Conservation (phyloP, 2,888 invertebrate genomes). For the Tenthredo distinguenda region DNA sequence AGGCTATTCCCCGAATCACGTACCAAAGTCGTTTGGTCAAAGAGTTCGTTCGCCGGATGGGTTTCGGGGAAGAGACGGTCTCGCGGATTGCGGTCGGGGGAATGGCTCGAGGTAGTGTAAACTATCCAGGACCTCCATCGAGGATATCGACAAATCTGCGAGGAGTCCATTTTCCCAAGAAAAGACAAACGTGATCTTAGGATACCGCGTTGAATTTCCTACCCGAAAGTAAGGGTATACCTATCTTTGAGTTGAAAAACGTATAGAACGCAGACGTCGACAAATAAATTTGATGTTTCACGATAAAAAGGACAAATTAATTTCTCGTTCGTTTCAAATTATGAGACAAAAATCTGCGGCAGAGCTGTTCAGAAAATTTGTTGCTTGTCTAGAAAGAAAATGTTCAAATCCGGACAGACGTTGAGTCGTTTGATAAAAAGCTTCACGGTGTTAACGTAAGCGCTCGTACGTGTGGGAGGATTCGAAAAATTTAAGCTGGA, state of each 20-base stretch:
- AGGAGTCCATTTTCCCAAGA: conserved; percentile 25
- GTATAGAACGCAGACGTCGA: background rate
- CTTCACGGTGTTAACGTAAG: background rate
- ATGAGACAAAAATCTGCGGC: background rate
- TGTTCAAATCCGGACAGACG: background rate
- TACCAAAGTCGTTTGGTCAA: conserved; percentile 34
- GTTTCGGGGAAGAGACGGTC: conserved; percentile 23
- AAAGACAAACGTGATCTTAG: conserved; percentile 20
- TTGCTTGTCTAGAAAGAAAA: background rate
- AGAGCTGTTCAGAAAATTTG: background rate
- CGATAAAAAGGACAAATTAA: background rate
- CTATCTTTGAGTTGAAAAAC: background rate
- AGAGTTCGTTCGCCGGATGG: conserved; percentile 39
- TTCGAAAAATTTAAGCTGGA: conserved; percentile 28
- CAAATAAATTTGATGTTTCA: background rate
- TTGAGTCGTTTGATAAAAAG: background rate
- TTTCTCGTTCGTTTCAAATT: background rate
- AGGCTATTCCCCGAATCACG: conserved; percentile 21
- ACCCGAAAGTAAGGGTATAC: background rate
- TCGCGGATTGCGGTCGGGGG: conserved; percentile 20
- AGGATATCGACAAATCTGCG: conserved; percentile 35
- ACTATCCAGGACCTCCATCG: conserved; percentile 35
- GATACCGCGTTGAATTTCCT: background rate
- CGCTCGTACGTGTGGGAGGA: background rate
- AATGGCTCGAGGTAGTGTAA: conserved; percentile 38